Conservation (phyloP, 2,797 vertebrate genomes). For the Pampus argenteus region DNA sequence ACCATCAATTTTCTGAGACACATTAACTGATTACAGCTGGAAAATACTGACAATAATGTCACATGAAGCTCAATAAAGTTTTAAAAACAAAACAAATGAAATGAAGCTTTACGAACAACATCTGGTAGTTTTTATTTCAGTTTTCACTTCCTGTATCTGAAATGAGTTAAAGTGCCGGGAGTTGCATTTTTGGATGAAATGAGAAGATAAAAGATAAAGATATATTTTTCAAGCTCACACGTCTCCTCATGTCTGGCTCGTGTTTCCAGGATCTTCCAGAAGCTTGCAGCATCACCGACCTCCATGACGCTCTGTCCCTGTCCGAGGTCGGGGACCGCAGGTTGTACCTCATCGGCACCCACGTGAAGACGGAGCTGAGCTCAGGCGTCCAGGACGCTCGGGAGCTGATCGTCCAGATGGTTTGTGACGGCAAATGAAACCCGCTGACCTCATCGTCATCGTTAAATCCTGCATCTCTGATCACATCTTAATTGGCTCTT, state of each 20-base stretch:
- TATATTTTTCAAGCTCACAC: too few species aligned
- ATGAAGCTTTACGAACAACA: too few species aligned
- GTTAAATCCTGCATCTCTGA: constrained; percentile 6
- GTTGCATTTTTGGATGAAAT: background rate
- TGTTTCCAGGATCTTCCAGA: constrained; percentile 88
- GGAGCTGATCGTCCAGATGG: constrained; percentile 90
- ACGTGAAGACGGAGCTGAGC: constrained; percentile 81
- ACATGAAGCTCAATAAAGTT: too few species aligned
- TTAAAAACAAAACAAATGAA: too few species aligned
- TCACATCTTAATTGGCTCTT: background rate
- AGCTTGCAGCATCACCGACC: constrained; percentile 90
- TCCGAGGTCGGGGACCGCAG: constrained; percentile 87
- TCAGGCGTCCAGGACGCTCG: constrained; percentile 89
- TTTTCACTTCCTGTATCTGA: too few species aligned
- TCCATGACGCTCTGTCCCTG: constrained; percentile 89
- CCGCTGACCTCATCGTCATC: background rate
- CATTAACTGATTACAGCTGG: too few species aligned
- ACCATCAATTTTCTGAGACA: too few species aligned
- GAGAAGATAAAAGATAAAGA: too few species aligned
- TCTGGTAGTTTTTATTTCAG: too few species aligned
- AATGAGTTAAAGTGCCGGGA: background rate
- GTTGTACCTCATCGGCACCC: constrained; percentile 92
- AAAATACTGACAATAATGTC: too few species aligned
- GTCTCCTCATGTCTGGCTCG: background rate
- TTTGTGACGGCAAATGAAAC: constrained; percentile 78